Conservation (phyloP, 2,888 invertebrate genomes). For the Tuta absoluta region DNA sequence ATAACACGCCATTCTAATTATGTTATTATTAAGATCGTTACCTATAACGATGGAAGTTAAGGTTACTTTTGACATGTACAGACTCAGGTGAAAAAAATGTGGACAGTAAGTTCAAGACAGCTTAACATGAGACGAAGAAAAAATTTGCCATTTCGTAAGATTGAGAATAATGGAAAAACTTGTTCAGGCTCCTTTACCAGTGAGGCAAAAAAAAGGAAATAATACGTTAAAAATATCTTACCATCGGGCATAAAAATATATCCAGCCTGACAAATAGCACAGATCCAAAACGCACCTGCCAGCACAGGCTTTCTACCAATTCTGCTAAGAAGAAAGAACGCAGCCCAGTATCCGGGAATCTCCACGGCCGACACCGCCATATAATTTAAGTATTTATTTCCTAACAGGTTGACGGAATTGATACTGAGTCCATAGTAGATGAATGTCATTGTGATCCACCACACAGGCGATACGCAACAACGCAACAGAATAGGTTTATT, state of each 20-base stretch:
- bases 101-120: too few relatives aligned
- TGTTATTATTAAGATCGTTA: too few relatives aligned
- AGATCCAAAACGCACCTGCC: constrained; percentile 80
- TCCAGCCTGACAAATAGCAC: constrained; percentile 71
- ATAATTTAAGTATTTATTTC: constrained; percentile 87
- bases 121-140: too few relatives aligned
- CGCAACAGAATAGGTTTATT: constrained; percentile 69
- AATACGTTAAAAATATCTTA: too few relatives aligned
- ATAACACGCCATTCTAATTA: too few relatives aligned
- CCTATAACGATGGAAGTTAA: too few relatives aligned
- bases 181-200: too few relatives aligned
- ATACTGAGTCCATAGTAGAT: constrained; percentile 90
- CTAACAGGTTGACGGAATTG: constrained; percentile 85
- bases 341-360: constrained; percentile 85
- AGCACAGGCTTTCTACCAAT: constrained; percentile 83
- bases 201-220: too few relatives aligned
- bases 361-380: constrained; percentile 84
- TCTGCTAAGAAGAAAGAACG: constrained; percentile 82
- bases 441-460: constrained; percentile 89
- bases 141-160: too few relatives aligned
- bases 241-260: constrained; percentile 76
- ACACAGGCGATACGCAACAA: constrained; percentile 82
- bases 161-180: too few relatives aligned
- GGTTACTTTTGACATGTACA: too few relatives aligned
- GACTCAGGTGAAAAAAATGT: too few relatives aligned